phyloP scores from a whole-genome alignment of 2,113 vertebrate genomes.

The Vanacampus margaritifer region DNA sequence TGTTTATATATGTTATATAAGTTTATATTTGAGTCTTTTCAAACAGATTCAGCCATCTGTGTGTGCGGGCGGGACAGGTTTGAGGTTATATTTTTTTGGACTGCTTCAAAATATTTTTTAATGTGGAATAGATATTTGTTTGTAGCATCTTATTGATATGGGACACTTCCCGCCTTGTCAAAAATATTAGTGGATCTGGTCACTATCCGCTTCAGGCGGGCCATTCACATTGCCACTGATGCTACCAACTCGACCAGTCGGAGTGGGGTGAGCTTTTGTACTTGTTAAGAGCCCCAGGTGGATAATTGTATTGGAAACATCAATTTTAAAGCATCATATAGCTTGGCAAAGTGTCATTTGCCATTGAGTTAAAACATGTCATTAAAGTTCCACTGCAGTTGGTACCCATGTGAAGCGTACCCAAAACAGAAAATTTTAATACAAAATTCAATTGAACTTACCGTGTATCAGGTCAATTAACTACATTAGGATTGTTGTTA shows the following conservation, averaged over 20 bases:
- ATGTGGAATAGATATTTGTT: background rate
- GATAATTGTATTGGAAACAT: background rate
- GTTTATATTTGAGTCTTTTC: too few species aligned
- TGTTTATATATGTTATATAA: too few species aligned
- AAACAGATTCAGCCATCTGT: too few species aligned
- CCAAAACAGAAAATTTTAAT: background rate
- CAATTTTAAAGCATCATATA: background rate
- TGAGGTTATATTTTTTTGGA: background rate
- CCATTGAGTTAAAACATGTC: background rate
- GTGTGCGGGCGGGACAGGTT: background rate
- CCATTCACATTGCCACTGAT: too few species aligned
- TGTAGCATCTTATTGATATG: background rate
- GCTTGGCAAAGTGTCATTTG: too few species aligned
- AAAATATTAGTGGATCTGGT: background rate
- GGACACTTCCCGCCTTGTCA: too few species aligned
- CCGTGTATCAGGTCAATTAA: background rate
- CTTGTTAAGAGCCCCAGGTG: too few species aligned
- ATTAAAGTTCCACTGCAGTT: background rate
- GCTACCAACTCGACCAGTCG: too few species aligned
- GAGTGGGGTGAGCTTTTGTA: too few species aligned
- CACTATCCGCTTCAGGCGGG: background rate
- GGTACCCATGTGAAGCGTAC: background rate
- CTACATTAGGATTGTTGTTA: slow-evolving; percentile 19
- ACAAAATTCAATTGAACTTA: background rate
- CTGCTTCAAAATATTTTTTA: background rate